Evolutionary conservation across 2,888 invertebrate species (phyloP).

Genomic region (Vandiemenella viatica): DNA sequence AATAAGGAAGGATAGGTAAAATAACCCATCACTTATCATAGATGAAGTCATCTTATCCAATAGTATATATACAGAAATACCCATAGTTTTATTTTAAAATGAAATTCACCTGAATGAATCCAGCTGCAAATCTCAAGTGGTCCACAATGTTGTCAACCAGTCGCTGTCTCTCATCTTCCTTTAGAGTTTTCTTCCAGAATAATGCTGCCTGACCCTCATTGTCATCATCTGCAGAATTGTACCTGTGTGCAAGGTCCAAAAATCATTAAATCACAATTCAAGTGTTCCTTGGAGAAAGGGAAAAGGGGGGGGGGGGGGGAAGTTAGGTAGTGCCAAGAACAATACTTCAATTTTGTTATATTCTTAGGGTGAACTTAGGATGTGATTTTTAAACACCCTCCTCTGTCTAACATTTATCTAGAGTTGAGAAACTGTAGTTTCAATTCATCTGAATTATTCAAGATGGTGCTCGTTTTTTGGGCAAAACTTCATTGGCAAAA

Average conservation of each 20-base stretch:
- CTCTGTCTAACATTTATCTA: too few species aligned
- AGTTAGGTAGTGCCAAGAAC: background rate
- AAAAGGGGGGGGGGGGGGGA: background rate
- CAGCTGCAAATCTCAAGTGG: slow-evolving; percentile 60
- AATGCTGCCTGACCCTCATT: slow-evolving; percentile 71
- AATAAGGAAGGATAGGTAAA: too few species aligned
- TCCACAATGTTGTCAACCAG: slow-evolving; percentile 66
- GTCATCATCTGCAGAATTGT: slow-evolving; percentile 72
- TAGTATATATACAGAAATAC: background rate
- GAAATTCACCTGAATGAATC: slow-evolving; percentile 55
- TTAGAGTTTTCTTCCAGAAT: slow-evolving; percentile 71
- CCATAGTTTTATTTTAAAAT: background rate
- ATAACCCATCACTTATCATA: too few species aligned
- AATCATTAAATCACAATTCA: too few species aligned
- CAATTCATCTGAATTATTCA: too few species aligned
- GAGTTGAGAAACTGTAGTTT: too few species aligned
- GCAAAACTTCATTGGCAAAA: too few species aligned
- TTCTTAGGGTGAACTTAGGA: too few species aligned
- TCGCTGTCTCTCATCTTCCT: slow-evolving; percentile 53
- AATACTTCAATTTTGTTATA: too few species aligned
- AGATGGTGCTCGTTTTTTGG: too few species aligned
- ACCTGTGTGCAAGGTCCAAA: too few species aligned
- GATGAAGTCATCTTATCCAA: background rate
- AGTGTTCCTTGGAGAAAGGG: background rate
- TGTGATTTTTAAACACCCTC: too few species aligned